Percentiles rank a stretch among this genome's conserved stretches.
Conservation (phyloP, 2,797 vertebrate genomes). For the Peromyscus eremicus region DNA sequence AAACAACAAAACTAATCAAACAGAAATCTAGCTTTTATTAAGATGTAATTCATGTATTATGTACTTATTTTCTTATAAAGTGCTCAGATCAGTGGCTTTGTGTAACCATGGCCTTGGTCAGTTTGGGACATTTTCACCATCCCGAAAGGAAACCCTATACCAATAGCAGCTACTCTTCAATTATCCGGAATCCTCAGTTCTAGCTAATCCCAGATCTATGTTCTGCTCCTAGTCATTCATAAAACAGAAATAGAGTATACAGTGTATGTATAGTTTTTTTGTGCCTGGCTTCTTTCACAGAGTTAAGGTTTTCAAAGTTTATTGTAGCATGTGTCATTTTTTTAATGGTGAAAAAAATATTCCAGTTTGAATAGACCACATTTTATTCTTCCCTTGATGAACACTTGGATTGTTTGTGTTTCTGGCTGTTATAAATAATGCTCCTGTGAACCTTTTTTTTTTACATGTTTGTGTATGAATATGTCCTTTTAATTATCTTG, state of each 20-base stretch:
- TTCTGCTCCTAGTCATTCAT: neutral
- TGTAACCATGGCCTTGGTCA: neutral
- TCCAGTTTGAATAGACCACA: neutral
- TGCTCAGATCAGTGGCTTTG: neutral
- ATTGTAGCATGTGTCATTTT: neutral
- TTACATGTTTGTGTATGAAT: neutral
- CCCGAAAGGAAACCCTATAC: neutral
- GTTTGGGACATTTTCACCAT: slow-evolving; percentile 4
- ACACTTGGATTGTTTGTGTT: slow-evolving; percentile 3
- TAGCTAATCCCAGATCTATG: neutral
- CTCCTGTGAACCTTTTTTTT: neutral
- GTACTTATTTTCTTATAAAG: neutral
- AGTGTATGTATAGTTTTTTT: neutral
- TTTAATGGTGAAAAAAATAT: neutral
- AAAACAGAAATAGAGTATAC: neutral
- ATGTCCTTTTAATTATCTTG: neutral
- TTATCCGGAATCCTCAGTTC: neutral
- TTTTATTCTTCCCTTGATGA: neutral
- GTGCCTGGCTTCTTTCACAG: neutral
- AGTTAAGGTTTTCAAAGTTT: neutral
- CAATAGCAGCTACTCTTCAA: neutral
- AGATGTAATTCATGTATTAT: neutral
- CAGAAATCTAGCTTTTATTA: neutral
- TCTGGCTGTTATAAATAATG: slow-evolving; percentile 28
- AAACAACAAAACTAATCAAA: neutral